Conservation (phyloP, 2,113 vertebrate genomes). For the Gnathonemus echidnorhynchus region DNA sequence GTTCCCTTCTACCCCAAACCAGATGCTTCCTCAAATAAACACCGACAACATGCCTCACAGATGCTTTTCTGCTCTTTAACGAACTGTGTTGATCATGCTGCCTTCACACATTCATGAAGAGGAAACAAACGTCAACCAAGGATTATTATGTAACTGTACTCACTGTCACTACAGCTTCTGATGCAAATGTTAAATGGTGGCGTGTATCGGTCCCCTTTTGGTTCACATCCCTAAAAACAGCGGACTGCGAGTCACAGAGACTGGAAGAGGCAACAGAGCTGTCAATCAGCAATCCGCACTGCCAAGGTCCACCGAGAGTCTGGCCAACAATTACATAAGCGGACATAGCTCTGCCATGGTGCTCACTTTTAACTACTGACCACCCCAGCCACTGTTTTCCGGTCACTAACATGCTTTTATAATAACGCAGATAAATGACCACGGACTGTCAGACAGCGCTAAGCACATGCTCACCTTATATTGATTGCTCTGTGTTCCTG, state of each 20-base stretch:
- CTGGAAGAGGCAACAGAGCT: not conserved
- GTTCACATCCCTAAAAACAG: not conserved
- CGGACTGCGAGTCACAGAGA: not conserved
- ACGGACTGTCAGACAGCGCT: not conserved
- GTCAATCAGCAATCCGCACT: not conserved
- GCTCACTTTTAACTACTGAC: conserved; percentile 10
- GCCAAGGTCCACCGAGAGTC: not conserved
- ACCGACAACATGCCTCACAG: not conserved
- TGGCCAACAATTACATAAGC: conserved; percentile 17
- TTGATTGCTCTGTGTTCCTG: not conserved
- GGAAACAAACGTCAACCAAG: not conserved
- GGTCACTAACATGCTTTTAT: not conserved
- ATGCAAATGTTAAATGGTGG: not conserved
- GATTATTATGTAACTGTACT: not conserved
- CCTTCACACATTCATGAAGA: not conserved
- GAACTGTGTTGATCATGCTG: not conserved
- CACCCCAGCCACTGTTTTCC: not conserved
- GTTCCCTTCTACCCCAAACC: not conserved
- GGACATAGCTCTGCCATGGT: not conserved
- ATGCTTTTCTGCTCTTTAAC: conserved; percentile 1
- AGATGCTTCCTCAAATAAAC: not conserved
- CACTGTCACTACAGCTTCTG: not conserved
- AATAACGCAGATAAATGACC: not conserved
- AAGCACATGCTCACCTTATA: not conserved
- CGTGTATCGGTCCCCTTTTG: not conserved